Evolutionary conservation across 2,113 vertebrate genomes (phyloP).

Genomic region (Hydropotes inermis): DNA sequence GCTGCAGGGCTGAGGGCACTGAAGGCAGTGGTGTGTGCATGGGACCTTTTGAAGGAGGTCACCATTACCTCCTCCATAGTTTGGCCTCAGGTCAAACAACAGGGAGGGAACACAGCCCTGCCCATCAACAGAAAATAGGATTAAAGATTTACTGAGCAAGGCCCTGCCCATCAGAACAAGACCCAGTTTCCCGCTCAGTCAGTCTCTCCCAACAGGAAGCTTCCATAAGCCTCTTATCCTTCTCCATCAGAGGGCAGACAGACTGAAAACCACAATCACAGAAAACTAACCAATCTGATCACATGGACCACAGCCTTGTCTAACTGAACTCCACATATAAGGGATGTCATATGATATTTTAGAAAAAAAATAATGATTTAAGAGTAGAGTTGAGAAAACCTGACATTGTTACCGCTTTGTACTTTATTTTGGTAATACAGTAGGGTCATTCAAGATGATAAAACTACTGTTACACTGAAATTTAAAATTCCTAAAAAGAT

Average conservation of each 20-base stretch:
- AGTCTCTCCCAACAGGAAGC: not conserved
- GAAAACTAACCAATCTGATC: not conserved
- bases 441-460: not conserved
- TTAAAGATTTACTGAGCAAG: not conserved
- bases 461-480: not conserved
- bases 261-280: not conserved
- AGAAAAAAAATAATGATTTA: not conserved
- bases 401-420: not conserved
- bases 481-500: not conserved
- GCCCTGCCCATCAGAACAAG: not conserved
- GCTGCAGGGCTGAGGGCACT: not conserved
- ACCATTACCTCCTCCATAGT: not conserved
- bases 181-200: not conserved
- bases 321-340: not conserved
- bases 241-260: not conserved
- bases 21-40: rapidly evolving
- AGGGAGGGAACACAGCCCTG: not conserved
- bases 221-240: not conserved
- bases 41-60: not conserved
- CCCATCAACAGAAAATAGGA: not conserved
- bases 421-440: not conserved
- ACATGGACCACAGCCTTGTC: not conserved
- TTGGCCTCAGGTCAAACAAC: not conserved
- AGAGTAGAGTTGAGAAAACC: not conserved
- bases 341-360: not conserved